phyloP scores from a whole-genome alignment of 92 coral and sea anemone species.

The Palythoa grandiflora region DNA sequence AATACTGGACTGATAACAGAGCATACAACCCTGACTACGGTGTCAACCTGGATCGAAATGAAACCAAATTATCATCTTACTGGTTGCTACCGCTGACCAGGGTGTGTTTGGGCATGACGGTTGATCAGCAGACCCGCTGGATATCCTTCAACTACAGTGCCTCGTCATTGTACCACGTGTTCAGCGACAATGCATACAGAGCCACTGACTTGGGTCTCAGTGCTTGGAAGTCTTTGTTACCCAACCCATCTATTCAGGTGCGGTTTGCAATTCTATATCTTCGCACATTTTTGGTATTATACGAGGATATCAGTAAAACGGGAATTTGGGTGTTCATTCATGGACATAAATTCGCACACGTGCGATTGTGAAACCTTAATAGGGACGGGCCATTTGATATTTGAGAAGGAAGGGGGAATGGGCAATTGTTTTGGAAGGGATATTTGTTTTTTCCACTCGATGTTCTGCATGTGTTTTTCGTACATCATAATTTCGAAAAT shows the following conservation, averaged over 20 bases:
- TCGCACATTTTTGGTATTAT: not conserved
- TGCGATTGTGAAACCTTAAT: too few species aligned
- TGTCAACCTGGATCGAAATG: not conserved
- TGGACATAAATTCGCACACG: too few species aligned
- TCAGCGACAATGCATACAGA: not conserved
- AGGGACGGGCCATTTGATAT: too few species aligned
- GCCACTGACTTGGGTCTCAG: constrained; percentile 5
- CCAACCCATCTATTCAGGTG: constrained; percentile 15
- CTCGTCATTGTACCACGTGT: constrained; percentile 18
- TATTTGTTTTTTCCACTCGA: too few species aligned
- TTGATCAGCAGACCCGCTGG: not conserved
- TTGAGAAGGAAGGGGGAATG: too few species aligned
- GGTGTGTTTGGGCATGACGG: constrained; percentile 7
- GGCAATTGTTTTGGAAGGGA: too few species aligned
- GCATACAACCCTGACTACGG: not conserved
- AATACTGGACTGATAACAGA: not conserved
- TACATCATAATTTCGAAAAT: too few species aligned
- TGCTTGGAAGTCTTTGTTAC: constrained; percentile 2
- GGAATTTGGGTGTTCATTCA: too few species aligned
- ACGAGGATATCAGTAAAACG: too few species aligned
- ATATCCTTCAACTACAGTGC: not conserved
- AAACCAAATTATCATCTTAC: constrained; percentile 16
- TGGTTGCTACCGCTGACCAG: constrained; percentile 7
- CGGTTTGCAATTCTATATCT: not conserved
- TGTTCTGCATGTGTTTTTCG: too few species aligned